Conservation (phyloP, 1,140 invertebrate species). For the Nasonia giraulti region DNA sequence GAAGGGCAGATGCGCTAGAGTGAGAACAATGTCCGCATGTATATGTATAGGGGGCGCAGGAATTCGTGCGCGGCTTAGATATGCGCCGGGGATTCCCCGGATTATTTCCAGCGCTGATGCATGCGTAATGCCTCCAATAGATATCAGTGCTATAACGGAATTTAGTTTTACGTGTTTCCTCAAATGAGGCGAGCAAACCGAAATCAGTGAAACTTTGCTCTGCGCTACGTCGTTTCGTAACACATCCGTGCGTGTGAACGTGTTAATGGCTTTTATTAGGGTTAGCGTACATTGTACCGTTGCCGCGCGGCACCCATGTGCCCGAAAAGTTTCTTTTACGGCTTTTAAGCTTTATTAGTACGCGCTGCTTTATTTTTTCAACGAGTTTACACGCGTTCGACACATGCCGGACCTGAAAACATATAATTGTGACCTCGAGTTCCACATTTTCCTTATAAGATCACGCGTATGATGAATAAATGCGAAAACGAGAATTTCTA, state of each 20-base stretch:
- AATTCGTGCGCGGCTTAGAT: constrained; percentile 30
- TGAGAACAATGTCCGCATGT: constrained; percentile 10
- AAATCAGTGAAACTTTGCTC: too few relatives aligned
- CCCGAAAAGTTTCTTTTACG: not conserved
- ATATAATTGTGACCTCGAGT: not conserved
- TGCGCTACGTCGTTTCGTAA: not conserved
- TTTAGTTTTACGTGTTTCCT: not conserved
- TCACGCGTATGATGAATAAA: not conserved
- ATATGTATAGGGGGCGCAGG: not conserved
- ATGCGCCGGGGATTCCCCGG: constrained; percentile 23
- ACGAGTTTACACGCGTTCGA: not conserved
- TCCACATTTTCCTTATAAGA: too few relatives aligned
- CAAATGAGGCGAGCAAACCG: not conserved
- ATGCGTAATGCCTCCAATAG: not conserved
- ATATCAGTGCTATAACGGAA: not conserved
- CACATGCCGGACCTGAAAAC: not conserved
- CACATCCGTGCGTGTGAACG: not conserved
- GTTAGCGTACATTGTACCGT: not conserved
- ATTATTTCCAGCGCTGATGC: not conserved
- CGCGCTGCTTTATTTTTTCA: not conserved
- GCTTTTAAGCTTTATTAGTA: not conserved
- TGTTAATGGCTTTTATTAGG: constrained; percentile 21
- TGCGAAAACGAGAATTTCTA: not conserved
- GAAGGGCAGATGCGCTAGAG: not conserved
- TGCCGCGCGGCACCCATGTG: not conserved